phyloP scores from a whole-genome alignment of 2,888 invertebrate genomes.

The Cenopis cana region DNA sequence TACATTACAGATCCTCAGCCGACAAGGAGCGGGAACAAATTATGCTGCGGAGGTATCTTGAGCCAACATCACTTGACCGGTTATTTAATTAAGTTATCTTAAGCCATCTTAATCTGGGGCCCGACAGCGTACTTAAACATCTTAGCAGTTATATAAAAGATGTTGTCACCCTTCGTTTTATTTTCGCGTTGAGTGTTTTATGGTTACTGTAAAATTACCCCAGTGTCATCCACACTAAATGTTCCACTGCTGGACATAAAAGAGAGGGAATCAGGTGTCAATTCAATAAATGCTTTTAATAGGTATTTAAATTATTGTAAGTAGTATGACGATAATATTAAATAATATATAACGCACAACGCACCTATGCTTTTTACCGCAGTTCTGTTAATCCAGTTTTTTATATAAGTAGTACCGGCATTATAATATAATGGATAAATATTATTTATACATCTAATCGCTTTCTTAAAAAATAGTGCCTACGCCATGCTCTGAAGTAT shows the following conservation, averaged over 20 bases:
- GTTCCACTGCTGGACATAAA: background rate
- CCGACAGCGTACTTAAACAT: constrained; percentile 34
- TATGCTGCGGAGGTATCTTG: constrained; percentile 33
- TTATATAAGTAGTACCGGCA: too few relatives aligned
- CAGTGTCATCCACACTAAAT: background rate
- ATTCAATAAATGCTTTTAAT: background rate
- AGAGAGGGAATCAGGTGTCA: background rate
- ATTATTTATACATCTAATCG: too few relatives aligned
- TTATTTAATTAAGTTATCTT: constrained; percentile 44
- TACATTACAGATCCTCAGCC: background rate
- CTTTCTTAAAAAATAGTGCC: too few relatives aligned
- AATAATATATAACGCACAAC: too few relatives aligned
- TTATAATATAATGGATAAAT: too few relatives aligned
- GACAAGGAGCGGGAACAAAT: constrained; percentile 35
- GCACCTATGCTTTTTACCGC: too few relatives aligned
- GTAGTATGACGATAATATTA: too few relatives aligned
- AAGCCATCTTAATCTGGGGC: constrained; percentile 39
- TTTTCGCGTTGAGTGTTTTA: background rate
- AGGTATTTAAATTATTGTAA: too few relatives aligned
- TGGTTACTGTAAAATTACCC: too few relatives aligned
- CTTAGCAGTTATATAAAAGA: constrained; percentile 38
- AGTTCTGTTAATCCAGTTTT: too few relatives aligned
- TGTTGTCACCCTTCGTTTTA: constrained; percentile 3
- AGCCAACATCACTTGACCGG: constrained; percentile 42
- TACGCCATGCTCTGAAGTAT: too few relatives aligned